Base-by-base conservation (phyloP, 2,113 vertebrate species). In the Nesoenas mayeri region DNA sequence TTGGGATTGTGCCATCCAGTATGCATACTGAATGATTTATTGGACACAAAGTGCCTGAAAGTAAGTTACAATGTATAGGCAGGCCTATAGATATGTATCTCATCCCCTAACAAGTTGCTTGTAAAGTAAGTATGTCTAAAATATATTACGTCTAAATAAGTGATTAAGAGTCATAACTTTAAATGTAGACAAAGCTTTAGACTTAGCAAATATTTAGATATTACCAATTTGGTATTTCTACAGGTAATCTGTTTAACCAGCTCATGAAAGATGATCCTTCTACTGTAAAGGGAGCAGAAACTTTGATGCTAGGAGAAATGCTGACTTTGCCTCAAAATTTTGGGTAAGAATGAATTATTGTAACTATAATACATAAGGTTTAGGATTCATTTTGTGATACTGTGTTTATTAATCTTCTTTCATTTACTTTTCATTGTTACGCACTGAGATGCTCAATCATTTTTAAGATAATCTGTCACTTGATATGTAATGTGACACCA, bases 311-410 rank as follows among this genome's bases (percentile, higher is more conserved):
- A 38, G 99, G 99, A 92, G 99, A 99, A 98, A 99, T 99, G 99
- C 97, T 99, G 40, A 99, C 99, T 15, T 97, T 99, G 91, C 99
- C 99, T 84, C 99, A 99, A 93, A 99, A 99, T 97, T 99, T 99
- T 97, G 99, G 99, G 99, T 99, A 98, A 98, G 97, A 95, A 75
- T 73, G 7, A 53, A 58, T 79, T 32, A 57, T 29, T 72, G 0
- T 69, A 72, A 60, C 10, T 72, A 8, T 62, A 69, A 50, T 2
- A 8, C n/a, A 19, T 12, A 20, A 70, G 11, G 7, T 82, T 75
- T 70, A 69, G 53, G 12, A 60, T 79, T 75, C 1, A 25, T 56
- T 80, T 84, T 44, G 38, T 5, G 1, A 21, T 73, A 54, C 70
- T n/a, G 11, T 56, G 6, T 60, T 82, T 62, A 31, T 88, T 77